These are phyloP conservation scores for Ceyx melanurus DNA, from an alignment of 2,113 vertebrate genomes.

Conservation along the genomic window DNA sequence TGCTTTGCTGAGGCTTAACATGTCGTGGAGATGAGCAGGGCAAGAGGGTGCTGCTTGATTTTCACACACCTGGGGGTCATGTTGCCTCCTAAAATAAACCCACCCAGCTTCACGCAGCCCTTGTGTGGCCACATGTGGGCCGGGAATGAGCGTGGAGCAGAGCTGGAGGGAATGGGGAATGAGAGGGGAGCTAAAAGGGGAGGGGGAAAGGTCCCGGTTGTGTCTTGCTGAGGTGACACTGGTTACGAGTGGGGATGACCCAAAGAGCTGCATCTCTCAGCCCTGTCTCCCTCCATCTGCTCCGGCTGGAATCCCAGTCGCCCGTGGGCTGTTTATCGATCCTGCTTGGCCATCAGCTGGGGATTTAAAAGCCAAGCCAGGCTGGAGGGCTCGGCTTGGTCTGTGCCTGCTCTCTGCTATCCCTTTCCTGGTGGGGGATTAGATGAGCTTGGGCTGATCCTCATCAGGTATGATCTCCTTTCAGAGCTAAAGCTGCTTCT, in stretches of 20 bases:
- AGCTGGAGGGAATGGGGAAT: neutral
- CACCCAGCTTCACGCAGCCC: conserved; percentile 20
- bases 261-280: neutral
- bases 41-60: neutral
- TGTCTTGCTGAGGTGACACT: no score
- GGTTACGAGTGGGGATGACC: rapidly evolving
- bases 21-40: neutral
- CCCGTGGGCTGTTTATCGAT: rapidly evolving
- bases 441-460: conserved; percentile 10
- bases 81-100: conserved; percentile 61
- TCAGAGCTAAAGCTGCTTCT: neutral
- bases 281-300: no score
- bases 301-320: rapidly evolving
- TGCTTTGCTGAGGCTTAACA: neutral
- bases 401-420: neutral
- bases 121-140: neutral
- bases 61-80: conserved; percentile 53
- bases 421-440: conserved; percentile 15
- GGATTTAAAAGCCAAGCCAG: neutral
- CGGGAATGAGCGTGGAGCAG: neutral
- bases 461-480: conserved; percentile 18
- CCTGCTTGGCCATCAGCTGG: rapidly evolving
- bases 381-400: neutral
- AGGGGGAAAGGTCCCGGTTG: neutral
- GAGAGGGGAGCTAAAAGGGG: neutral